Evolutionary conservation across 2,797 vertebrate species (phyloP).

Genomic region (Microchirus variegatus): DNA sequence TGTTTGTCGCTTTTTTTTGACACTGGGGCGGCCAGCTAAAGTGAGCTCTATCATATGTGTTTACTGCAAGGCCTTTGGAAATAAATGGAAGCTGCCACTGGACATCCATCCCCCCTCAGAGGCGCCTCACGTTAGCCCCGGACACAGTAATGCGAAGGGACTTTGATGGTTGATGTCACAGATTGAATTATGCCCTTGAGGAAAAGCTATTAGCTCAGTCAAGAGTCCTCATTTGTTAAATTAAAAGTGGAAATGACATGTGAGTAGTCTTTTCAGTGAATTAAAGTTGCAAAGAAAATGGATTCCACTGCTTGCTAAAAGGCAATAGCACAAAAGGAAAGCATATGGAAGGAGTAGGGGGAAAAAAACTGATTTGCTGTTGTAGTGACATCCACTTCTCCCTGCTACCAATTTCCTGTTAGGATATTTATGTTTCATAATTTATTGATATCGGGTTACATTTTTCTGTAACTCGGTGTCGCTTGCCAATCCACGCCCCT

Average conservation of each 20-base stretch:
- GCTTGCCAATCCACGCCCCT: conserved; percentile 28
- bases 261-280: conserved; percentile 81
- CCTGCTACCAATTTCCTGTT: conserved; percentile 39
- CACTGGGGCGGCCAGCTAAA: conserved; percentile 37
- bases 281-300: conserved; percentile 78
- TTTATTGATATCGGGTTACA: conserved; percentile 66
- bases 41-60: conserved; percentile 68
- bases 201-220: conserved; percentile 87
- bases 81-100: conserved; percentile 72
- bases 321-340: conserved; percentile 54
- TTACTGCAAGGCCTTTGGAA: conserved; percentile 65
- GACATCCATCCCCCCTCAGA: conserved; percentile 57
- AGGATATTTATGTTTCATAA: conserved; percentile 67
- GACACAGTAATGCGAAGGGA: conserved; percentile 74
- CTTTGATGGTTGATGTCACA: conserved; percentile 85
- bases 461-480: conserved; percentile 42
- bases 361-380: conserved; percentile 36
- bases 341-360: conserved; percentile 28
- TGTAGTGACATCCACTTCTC: conserved; percentile 58
- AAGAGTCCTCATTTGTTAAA: conserved; percentile 85
- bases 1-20: conserved; percentile 36
- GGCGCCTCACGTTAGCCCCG: conserved; percentile 75
- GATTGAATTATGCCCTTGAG: conserved; percentile 88
- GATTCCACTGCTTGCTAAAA: conserved; percentile 60
- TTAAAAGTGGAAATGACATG: conserved; percentile 88